Conservation (phyloP, 2,888 invertebrate species). For the Osedax frankpressi region DNA sequence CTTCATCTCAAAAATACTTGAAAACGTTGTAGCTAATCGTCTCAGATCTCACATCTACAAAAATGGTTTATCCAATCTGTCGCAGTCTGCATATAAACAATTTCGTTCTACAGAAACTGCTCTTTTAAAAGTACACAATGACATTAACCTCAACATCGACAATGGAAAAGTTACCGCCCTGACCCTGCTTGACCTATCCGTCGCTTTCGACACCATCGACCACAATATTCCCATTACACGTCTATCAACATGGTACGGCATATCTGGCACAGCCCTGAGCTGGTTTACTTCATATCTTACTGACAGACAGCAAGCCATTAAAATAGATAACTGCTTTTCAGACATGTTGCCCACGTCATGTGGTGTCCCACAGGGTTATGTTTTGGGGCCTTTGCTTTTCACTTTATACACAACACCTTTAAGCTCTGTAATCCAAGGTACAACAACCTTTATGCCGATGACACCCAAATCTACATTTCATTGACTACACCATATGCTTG, state of each 20-base stretch:
- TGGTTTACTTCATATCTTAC: conserved; percentile 2
- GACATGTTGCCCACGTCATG: neutral
- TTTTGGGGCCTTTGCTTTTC: neutral
- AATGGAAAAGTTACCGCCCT: neutral
- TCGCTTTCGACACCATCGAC: no score
- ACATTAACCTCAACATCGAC: neutral
- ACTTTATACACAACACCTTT: neutral
- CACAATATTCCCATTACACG: neutral
- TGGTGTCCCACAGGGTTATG: neutral
- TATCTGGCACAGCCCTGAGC: neutral
- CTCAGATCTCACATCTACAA: neutral
- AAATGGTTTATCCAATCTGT: neutral
- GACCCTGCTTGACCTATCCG: neutral
- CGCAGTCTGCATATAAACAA: neutral
- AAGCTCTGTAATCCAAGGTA: neutral
- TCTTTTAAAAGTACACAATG: neutral
- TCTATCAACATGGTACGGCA: neutral
- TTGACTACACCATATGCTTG: no score
- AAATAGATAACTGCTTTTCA: no score
- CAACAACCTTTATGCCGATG: neutral
- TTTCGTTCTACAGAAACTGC: neutral
- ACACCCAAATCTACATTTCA: neutral
- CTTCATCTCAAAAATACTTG: no score
- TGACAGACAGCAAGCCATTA: no score
- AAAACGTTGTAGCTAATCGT: neutral